Evolutionary conservation across 2,888 invertebrate species (phyloP).

Genomic region (Poecilus cupreus): DNA sequence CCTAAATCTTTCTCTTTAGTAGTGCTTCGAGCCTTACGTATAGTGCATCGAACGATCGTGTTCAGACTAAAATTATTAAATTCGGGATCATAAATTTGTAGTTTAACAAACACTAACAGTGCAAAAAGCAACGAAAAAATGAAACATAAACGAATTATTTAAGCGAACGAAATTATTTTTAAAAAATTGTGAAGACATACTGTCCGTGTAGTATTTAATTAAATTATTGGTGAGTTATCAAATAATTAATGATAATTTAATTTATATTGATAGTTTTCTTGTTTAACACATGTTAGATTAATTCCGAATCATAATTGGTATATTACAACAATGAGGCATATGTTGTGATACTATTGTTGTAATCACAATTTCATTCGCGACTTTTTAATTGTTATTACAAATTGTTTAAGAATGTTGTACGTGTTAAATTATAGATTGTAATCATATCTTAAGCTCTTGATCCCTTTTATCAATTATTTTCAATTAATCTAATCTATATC

Average conservation of each 20-base stretch:
- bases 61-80: neutral
- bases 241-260: neutral
- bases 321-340: neutral
- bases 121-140: slow-evolving; percentile 8
- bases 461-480: neutral
- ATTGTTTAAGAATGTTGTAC: too few relatives aligned
- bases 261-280: neutral
- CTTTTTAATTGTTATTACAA: too few relatives aligned
- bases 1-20: slow-evolving; percentile 48
- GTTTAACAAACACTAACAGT: slow-evolving; percentile 12
- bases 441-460: neutral
- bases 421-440: neutral
- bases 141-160: slow-evolving; percentile 51
- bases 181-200: slow-evolving; percentile 38
- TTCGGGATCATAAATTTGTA: neutral
- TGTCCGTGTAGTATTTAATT: neutral
- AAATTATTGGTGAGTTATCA: slow-evolving; percentile 13
- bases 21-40: slow-evolving; percentile 35
- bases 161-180: slow-evolving; percentile 38
- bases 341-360: neutral
- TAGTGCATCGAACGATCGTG: slow-evolving; percentile 21
- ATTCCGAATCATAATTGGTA: neutral
- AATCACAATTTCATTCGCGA: neutral
- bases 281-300: too few relatives aligned
- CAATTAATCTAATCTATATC: neutral